phyloP scores from a whole-genome alignment of 1,140 invertebrate species.

The Rhynchophorus ferrugineus region DNA sequence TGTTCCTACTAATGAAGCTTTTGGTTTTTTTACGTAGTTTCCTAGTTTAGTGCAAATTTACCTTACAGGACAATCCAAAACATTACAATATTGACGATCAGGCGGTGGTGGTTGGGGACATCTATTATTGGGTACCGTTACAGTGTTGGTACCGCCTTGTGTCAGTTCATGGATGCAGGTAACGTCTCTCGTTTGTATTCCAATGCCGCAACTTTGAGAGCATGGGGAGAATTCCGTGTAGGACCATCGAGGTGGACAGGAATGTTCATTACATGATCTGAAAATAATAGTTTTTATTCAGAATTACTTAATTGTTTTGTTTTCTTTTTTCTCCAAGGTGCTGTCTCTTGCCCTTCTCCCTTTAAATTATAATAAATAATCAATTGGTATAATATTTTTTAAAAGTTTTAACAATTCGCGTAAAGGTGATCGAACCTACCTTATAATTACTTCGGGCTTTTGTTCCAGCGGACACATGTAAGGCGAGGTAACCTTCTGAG shows the following conservation, averaged over 20 bases:
- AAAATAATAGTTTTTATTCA: not conserved
- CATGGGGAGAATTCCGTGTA: conserved; percentile 77
- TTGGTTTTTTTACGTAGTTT: too few relatives aligned
- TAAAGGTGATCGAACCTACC: too few relatives aligned
- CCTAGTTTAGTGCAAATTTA: too few relatives aligned
- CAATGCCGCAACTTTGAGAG: conserved; percentile 85
- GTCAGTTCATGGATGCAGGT: conserved; percentile 91
- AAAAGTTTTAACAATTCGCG: too few relatives aligned
- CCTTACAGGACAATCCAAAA: conserved; percentile 76
- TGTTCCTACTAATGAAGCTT: too few relatives aligned
- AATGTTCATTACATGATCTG: conserved; percentile 84
- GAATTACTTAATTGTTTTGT: not conserved
- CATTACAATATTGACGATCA: conserved; percentile 84
- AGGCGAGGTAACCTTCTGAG: conserved; percentile 73
- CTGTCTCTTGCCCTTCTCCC: too few relatives aligned
- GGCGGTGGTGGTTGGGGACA: conserved; percentile 80
- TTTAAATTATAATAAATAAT: too few relatives aligned
- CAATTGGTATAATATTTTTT: too few relatives aligned
- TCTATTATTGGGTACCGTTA: conserved; percentile 80
- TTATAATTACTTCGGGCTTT: conserved; percentile 80
- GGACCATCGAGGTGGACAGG: conserved; percentile 86
- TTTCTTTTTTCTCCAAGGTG: not conserved
- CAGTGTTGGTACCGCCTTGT: conserved; percentile 73
- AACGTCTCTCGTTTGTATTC: conserved; percentile 78
- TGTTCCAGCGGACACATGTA: conserved; percentile 74